Base-by-base conservation (phyloP, 2,888 invertebrate genomes). In the Lottia gigantea region DNA sequence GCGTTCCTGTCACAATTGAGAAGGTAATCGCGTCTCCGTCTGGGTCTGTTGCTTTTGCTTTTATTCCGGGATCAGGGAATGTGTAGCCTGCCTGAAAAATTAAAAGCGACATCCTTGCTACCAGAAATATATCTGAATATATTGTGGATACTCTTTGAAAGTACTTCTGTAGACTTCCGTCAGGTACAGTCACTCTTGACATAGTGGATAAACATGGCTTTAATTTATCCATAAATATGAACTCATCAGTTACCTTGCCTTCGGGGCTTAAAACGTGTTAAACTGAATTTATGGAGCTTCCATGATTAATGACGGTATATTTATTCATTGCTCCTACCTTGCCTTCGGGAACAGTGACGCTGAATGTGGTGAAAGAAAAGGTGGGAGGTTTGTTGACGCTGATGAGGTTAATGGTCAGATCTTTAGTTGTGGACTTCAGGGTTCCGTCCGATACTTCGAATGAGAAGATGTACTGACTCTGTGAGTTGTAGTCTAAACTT, bases 311-410 rank as follows among this genome's bases (percentile, higher is more conserved):
- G 31, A 45, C 14, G 16, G 3, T 19, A 15, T 31, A 31, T 68
- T 31, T n/a, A n/a, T 31, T 31, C 2, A 31, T 31, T 2, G 31
- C 31, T 4, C 76, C 72, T 74, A 79, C 80, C 31, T 49, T 62
- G 19, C 70, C 77, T 67, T 80, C 80, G 26, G 70, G 47, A 47
- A 74, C 68, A 6, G 74, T 70, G 14, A 75, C 67, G 45, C 72
- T 71, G 46, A 77, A 78, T 1, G 45, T 46, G 12, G 71, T 61
- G 15, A 64, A 68, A 25, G 71, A 66, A 19, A 79, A 79, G 25
- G 47, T 63, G 45, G 79, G 79, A 2, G 71, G 71, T 63, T 80
- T 79, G 64, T 77, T 76, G n/a, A 71, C 76, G 64, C 79, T 72
- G 1, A 69, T 68, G 14, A 80, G 62, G 49, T 72, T 70, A 16